Percentiles rank a stretch among this genome's conserved stretches.
phyloP scores from a whole-genome alignment of 2,113 vertebrate genomes.

The Plecotus auritus region DNA sequence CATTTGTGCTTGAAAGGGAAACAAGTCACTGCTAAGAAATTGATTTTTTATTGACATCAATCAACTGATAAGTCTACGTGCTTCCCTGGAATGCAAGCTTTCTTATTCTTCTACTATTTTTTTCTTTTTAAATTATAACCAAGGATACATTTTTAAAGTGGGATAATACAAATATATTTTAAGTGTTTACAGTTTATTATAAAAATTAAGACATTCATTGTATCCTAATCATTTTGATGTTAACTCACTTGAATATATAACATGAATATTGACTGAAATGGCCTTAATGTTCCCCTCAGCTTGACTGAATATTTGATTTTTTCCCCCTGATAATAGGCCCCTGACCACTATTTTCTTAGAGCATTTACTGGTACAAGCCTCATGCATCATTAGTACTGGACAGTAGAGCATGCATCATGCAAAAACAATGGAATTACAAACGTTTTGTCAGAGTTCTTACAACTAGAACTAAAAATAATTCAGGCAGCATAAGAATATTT shows the following conservation, averaged over 20 bases:
- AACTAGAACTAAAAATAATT: background rate
- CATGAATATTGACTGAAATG: background rate
- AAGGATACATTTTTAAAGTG: background rate
- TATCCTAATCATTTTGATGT: background rate
- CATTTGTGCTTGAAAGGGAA: background rate
- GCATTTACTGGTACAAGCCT: background rate
- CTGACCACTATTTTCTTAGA: background rate
- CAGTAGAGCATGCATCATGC: background rate
- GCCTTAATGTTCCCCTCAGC: background rate
- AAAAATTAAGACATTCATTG: background rate
- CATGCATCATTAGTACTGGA: background rate
- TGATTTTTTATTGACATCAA: background rate
- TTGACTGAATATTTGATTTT: background rate
- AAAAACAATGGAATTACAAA: background rate
- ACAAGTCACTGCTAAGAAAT: background rate
- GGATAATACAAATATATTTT: background rate
- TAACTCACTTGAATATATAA: background rate
- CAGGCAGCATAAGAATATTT: background rate
- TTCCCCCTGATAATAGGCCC: background rate
- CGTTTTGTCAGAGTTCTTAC: background rate
- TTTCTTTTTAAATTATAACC: background rate
- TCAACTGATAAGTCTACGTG: background rate
- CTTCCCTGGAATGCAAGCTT: background rate
- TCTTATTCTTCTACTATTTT: background rate
- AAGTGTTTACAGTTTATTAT: background rate